Conservation (phyloP, 2,797 vertebrate genomes). For the Thalassophryne amazonica region DNA sequence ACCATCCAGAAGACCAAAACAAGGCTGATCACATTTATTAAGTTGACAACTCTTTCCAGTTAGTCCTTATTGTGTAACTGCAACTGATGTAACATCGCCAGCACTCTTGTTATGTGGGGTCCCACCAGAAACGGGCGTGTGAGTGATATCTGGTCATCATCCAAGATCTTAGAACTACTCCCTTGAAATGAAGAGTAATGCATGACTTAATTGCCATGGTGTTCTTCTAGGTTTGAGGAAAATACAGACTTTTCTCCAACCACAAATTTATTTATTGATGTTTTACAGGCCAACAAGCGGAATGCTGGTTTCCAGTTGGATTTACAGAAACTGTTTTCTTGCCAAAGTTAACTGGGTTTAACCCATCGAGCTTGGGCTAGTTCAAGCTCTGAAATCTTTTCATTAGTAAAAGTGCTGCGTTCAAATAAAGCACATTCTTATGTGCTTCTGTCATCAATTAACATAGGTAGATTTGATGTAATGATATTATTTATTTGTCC, state of each 20-base stretch:
- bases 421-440: too few species aligned
- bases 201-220: not conserved
- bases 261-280: not conserved
- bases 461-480: too few species aligned
- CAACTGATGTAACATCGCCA: slow-evolving; percentile 25
- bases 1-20: not conserved
- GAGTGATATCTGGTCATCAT: slow-evolving; percentile 6
- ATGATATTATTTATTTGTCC: too few species aligned
- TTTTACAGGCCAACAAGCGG: not conserved
- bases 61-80: slow-evolving; percentile 8
- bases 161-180: not conserved
- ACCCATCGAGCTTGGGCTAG: too few species aligned
- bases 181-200: not conserved
- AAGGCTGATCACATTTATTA: not conserved
- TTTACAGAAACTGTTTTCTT: too few species aligned
- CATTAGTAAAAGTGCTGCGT: too few species aligned
- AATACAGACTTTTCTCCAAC: slow-evolving; percentile 1
- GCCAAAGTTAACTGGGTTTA: too few species aligned
- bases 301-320: slow-evolving; percentile 39
- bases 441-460: too few species aligned
- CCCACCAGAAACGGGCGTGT: slow-evolving; percentile 11
- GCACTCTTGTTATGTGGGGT: slow-evolving; percentile 6
- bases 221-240: slow-evolving; percentile 5
- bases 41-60: not conserved
- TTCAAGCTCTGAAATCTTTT: too few species aligned